phyloP scores from a whole-genome alignment of 1,140 invertebrate genomes.

The Bombus huntii region DNA sequence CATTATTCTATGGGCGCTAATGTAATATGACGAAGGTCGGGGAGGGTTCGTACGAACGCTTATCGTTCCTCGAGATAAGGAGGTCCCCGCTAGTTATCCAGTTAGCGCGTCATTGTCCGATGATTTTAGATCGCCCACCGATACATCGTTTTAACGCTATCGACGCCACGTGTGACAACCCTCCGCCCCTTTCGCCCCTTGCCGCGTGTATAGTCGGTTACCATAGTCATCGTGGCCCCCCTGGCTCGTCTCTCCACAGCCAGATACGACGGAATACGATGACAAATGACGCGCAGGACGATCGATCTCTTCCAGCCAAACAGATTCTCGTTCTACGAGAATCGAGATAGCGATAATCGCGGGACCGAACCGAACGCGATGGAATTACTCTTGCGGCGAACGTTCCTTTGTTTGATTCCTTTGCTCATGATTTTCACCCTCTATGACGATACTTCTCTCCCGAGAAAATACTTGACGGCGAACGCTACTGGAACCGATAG shows the following conservation, averaged over 20 bases:
- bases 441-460: neutral
- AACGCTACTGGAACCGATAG: neutral
- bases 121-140: slow-evolving; percentile 80
- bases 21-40: slow-evolving; percentile 78
- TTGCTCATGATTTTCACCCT: neutral
- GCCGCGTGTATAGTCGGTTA: neutral
- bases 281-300: slow-evolving; percentile 77
- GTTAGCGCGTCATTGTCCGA: slow-evolving; percentile 81
- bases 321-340: slow-evolving; percentile 58
- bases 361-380: neutral
- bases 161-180: slow-evolving; percentile 54
- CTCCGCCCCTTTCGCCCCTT: neutral
- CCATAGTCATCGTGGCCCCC: neutral
- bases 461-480: neutral
- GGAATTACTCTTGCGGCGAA: slow-evolving; percentile 35
- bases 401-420: slow-evolving; percentile 27
- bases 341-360: neutral
- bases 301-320: slow-evolving; percentile 71
- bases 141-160: slow-evolving; percentile 73
- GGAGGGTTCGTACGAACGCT: slow-evolving; percentile 58
- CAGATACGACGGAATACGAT: slow-evolving; percentile 74
- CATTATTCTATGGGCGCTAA: slow-evolving; percentile 80
- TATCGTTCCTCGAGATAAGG: slow-evolving; percentile 78
- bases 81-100: slow-evolving; percentile 80
- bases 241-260: neutral